Conservation (phyloP, 23 tunicate genomes). For the Ascidia mentula region DNA sequence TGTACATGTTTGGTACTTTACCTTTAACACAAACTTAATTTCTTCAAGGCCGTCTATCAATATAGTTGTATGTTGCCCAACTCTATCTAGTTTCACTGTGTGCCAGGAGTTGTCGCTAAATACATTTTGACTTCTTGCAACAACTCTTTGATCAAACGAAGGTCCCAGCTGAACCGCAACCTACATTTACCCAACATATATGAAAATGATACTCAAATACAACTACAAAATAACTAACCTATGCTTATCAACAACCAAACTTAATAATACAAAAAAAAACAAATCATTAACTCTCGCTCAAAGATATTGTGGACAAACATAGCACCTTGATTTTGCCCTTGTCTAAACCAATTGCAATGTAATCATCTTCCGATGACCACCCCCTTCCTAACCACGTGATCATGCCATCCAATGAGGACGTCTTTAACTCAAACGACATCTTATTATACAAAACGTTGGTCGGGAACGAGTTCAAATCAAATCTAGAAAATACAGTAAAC, state of each 20-base stretch:
- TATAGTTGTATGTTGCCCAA: background rate
- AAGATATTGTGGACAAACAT: background rate
- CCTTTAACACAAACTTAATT: background rate
- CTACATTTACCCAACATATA: background rate
- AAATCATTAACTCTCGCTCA: too few relatives aligned
- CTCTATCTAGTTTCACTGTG: background rate
- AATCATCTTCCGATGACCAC: slow-evolving; percentile 27
- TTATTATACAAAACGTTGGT: background rate
- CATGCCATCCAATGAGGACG: background rate
- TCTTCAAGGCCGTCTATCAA: background rate
- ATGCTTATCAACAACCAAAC: background rate
- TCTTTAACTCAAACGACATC: background rate
- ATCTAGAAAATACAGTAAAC: background rate
- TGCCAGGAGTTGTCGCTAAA: background rate
- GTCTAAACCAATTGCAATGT: background rate
- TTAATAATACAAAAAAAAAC: too few relatives aligned
- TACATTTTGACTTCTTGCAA: background rate
- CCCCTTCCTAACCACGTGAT: slow-evolving; percentile 12
- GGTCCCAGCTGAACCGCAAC: slow-evolving; percentile 8
- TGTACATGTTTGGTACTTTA: background rate
- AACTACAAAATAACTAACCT: background rate
- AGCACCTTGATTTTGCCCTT: slow-evolving; percentile 9
- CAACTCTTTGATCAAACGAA: background rate
- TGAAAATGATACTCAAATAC: background rate
- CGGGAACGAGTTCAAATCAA: background rate